Evolutionary conservation across 2,888 invertebrate species (phyloP).

Genomic region (Drosophila cracens): DNA sequence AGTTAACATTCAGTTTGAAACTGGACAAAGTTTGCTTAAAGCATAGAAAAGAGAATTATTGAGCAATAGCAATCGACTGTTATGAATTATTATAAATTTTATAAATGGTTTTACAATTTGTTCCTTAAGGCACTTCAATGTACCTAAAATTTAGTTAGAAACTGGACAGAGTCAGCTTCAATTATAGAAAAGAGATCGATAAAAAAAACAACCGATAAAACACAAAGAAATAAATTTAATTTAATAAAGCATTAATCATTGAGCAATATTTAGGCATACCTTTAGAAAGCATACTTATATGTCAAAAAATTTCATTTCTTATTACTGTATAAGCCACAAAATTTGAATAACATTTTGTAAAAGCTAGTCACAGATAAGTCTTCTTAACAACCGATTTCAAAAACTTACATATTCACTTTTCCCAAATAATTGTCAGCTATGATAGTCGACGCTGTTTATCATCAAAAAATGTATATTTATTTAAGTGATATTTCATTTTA

Average conservation of each 20-base stretch:
- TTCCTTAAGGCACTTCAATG: background rate
- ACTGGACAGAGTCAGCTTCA: background rate
- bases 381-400: background rate
- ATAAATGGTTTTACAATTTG: background rate
- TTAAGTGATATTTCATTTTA: background rate
- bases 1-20: background rate
- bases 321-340: background rate
- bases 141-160: background rate
- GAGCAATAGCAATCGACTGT: background rate
- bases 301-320: background rate
- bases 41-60: background rate
- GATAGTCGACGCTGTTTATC: background rate
- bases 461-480: background rate
- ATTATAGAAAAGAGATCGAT: background rate
- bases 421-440: background rate
- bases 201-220: background rate
- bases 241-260: background rate
- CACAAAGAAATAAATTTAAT: background rate
- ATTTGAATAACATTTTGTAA: background rate
- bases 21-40: background rate
- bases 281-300: background rate
- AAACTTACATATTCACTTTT: background rate
- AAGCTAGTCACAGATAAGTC: background rate
- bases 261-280: background rate
- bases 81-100: background rate